A percentile compares a stretch with the other conserved stretches of the same genome.
These are phyloP conservation scores for Microctonus hyperodae DNA, from an alignment of 2,888 invertebrate genomes.

Conservation along the genomic window DNA sequence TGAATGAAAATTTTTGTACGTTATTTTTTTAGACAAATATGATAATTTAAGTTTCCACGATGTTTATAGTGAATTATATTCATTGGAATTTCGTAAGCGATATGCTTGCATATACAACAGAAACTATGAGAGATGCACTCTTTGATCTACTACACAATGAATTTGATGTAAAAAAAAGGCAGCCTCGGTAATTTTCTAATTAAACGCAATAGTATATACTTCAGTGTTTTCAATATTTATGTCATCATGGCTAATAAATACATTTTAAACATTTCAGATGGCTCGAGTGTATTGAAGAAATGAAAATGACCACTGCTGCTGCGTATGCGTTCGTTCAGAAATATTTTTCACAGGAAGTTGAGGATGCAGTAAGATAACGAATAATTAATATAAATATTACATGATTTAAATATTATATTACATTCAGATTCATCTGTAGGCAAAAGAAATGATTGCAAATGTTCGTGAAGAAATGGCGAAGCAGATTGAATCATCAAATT, in stretches of 20 bases:
- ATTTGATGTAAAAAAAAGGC: constrained; percentile 29
- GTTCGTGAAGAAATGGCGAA: constrained; percentile 65
- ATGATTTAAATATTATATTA: neutral
- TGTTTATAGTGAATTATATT: constrained; percentile 39
- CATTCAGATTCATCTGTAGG: constrained; percentile 40
- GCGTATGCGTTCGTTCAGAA: neutral
- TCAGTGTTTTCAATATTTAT: constrained; percentile 20
- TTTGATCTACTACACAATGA: constrained; percentile 19
- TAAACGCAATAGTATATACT: neutral
- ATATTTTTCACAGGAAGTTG: neutral
- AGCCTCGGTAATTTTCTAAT: constrained; percentile 30
- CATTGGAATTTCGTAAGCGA: constrained; percentile 41
- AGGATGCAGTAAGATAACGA: constrained; percentile 21
- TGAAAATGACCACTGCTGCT: neutral
- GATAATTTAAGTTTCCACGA: neutral
- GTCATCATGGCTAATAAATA: neutral
- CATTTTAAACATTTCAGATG: neutral
- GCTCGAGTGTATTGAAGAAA: neutral
- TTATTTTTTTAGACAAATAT: neutral
- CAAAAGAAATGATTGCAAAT: constrained; percentile 65
- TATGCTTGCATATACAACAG: constrained; percentile 34
- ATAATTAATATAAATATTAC: neutral
- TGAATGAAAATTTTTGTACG: neutral
- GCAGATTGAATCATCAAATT: constrained; percentile 64
- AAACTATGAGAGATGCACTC: constrained; percentile 26